Evolutionary conservation across 2,113 vertebrate genomes (phyloP).

Genomic region (Thermophis baileyi): DNA sequence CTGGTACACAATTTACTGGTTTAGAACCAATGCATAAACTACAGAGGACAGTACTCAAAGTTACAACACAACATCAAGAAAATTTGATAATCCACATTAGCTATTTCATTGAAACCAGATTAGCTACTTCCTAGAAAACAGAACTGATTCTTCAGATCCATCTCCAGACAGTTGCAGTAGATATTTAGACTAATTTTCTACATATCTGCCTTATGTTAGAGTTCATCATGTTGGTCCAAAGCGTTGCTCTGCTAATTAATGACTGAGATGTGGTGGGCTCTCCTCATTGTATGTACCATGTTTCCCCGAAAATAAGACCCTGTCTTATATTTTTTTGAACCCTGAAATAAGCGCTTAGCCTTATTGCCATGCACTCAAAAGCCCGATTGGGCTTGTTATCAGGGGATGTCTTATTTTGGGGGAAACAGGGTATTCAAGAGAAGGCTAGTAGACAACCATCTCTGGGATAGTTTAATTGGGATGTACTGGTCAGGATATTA

Average conservation of each 20-base stretch:
- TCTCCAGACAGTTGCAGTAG: conserved; percentile 39
- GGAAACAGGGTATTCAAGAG: not conserved
- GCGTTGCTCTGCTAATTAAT: conserved; percentile 3
- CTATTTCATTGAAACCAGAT: conserved; percentile 38
- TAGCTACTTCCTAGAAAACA: conserved; percentile 63
- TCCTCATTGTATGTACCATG: not conserved
- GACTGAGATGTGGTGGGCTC: not conserved
- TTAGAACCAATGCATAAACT: conserved; percentile 38
- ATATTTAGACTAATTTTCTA: conserved; percentile 32
- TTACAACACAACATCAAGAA: conserved; percentile 61
- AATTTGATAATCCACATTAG: conserved; percentile 28
- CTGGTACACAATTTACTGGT: not conserved
- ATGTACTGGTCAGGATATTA: not conserved
- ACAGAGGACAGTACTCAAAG: conserved; percentile 62
- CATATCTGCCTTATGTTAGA: conserved; percentile 36
- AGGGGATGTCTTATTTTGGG: too few relatives aligned
- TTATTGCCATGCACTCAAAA: too few relatives aligned
- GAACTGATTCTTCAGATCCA: conserved; percentile 53
- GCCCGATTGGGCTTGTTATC: too few relatives aligned
- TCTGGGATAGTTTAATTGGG: not conserved
- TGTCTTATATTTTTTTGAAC: too few relatives aligned
- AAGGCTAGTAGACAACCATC: not conserved
- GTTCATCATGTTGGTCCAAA: conserved; percentile 27
- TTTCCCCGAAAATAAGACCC: too few relatives aligned
- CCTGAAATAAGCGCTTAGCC: too few relatives aligned